A percentile compares a stretch with the other conserved stretches of the same genome.
These are phyloP conservation scores for Elysia chlorotica DNA, from an alignment of 1,140 invertebrate genomes.

Conservation along the genomic window DNA sequence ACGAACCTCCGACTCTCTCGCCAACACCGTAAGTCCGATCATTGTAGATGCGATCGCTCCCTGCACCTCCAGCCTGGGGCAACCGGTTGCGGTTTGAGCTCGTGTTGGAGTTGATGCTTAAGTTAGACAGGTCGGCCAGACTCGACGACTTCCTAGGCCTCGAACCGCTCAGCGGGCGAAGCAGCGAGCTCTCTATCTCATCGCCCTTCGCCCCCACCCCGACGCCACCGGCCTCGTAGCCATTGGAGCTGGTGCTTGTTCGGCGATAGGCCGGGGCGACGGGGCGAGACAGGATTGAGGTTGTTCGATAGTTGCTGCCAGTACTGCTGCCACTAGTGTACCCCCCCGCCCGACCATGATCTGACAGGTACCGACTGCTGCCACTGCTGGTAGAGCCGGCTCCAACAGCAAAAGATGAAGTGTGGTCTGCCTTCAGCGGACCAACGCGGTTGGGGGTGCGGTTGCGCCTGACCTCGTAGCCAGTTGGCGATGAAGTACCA, in stretches of 20 bases:
- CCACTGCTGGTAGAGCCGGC: background rate
- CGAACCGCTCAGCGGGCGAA: background rate
- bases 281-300: no score
- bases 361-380: conserved; percentile 16
- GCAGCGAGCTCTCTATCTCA: background rate
- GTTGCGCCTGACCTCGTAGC: background rate
- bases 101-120: conserved; percentile 1
- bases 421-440: conserved; percentile 45
- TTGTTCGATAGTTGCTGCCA: background rate
- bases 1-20: background rate
- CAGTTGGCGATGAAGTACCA: background rate
- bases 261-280: background rate
- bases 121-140: background rate
- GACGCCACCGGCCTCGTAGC: no score
- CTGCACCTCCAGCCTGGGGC: no score
- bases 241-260: background rate
- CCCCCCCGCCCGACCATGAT: background rate
- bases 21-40: background rate
- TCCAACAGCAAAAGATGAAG: conserved; percentile 15
- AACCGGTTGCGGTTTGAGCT: conserved; percentile 13
- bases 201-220: background rate
- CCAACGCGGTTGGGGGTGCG: conserved; percentile 19
- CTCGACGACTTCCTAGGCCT: conserved; percentile 6
- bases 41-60: conserved; percentile 8
- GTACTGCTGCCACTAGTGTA: background rate